phyloP scores from a whole-genome alignment of 2,888 invertebrate species.

The Tenthredo mesomela region DNA sequence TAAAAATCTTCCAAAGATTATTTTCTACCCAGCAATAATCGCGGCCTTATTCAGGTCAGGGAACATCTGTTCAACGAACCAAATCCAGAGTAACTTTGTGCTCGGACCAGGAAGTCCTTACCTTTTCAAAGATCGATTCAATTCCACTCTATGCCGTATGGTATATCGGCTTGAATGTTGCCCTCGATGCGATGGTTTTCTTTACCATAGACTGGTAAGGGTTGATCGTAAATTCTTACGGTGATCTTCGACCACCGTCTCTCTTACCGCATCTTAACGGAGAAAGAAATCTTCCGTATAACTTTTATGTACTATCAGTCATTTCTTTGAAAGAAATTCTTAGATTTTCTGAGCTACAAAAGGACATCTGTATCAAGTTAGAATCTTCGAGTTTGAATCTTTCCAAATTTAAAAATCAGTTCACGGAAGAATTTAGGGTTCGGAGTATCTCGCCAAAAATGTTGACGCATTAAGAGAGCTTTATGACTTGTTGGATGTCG shows the following conservation, averaged over 20 bases:
- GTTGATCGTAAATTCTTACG: neutral
- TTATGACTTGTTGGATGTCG: neutral
- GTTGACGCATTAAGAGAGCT: neutral
- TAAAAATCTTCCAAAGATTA: neutral
- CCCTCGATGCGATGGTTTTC: neutral
- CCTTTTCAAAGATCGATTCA: conserved; percentile 20
- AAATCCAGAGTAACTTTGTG: neutral
- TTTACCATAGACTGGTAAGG: neutral
- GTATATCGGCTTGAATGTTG: conserved; percentile 11
- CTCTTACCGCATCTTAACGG: neutral
- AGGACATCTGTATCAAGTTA: neutral
- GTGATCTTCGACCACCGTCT: neutral
- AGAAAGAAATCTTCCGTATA: neutral
- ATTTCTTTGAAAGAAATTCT: neutral
- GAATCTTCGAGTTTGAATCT: neutral
- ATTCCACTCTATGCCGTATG: neutral
- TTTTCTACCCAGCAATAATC: neutral
- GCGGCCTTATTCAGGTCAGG: conserved; percentile 32
- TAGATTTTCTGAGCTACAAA: neutral
- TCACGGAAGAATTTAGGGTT: neutral
- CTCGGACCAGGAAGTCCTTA: neutral
- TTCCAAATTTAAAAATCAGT: neutral
- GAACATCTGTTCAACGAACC: conserved; percentile 2
- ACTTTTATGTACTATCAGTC: neutral
- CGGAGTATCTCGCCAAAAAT: neutral